Percentiles rank a stretch among this genome's conserved stretches.
Evolutionary conservation across 2,888 invertebrate genomes (phyloP).

Genomic region (Drosophila mulleri): DNA sequence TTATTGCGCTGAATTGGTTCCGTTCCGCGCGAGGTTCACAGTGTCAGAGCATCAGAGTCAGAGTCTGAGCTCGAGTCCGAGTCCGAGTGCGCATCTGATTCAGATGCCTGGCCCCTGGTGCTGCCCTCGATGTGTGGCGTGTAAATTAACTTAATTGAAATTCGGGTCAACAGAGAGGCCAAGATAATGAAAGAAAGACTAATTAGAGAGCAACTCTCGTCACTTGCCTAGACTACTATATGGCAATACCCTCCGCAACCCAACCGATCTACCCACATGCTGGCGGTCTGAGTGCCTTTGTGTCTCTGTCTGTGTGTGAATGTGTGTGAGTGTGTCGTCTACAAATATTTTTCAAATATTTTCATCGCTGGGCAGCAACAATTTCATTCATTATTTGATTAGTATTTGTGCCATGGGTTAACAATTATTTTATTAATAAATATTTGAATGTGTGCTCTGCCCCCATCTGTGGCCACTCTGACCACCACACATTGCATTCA

Average conservation of each 20-base stretch:
- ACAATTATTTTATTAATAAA: constrained; percentile 79
- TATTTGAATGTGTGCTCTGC: constrained; percentile 69
- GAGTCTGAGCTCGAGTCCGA: too few species aligned
- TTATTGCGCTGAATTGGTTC: constrained; percentile 66
- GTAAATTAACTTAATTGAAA: constrained; percentile 85
- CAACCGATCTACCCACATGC: constrained; percentile 50
- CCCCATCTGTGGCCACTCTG: constrained; percentile 62
- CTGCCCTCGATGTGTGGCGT: constrained; percentile 58
- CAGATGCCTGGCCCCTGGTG: constrained; percentile 29
- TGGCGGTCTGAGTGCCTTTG: constrained; percentile 29
- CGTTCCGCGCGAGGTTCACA: constrained; percentile 30
- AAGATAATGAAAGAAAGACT: constrained; percentile 84
- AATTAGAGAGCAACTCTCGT: constrained; percentile 82
- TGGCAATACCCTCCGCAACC: not conserved
- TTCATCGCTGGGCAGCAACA: constrained; percentile 47
- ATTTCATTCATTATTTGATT: constrained; percentile 67
- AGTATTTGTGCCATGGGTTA: constrained; percentile 55
- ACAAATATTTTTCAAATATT: constrained; percentile 75
- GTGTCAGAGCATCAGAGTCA: constrained; percentile 18
- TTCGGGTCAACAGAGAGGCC: constrained; percentile 86
- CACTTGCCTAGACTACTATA: constrained; percentile 24
- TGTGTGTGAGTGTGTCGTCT: constrained; percentile 46
- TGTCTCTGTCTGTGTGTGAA: not conserved
- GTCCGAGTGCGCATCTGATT: constrained; percentile 11
- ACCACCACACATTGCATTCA: constrained; percentile 68